Conservation (phyloP, 2,797 vertebrate species). For the Cryptoblepharus egeriae region DNA sequence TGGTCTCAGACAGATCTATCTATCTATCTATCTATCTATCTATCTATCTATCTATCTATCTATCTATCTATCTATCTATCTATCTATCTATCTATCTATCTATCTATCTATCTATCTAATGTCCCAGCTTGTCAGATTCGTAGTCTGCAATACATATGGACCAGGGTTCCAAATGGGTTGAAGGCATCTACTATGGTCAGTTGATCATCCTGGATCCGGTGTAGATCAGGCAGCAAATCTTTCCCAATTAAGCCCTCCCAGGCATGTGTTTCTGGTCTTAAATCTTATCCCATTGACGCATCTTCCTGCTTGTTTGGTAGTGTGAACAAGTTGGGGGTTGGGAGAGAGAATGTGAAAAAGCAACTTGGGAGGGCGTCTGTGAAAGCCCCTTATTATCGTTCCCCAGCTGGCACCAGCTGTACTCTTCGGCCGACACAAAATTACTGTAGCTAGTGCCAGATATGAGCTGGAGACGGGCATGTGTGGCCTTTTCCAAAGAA, state of each 20-base stretch:
- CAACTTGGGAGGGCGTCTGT: constrained; percentile 62
- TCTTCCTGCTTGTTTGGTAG: constrained; percentile 25
- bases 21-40: no score
- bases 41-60: no score
- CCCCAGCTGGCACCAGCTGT: constrained; percentile 80
- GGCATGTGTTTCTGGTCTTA: neutral
- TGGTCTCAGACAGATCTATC: no score
- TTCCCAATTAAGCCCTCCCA: rapidly evolving
- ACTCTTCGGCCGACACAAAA: constrained; percentile 64
- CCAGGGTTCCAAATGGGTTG: no score
- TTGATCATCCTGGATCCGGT: neutral
- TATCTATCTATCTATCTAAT: no score
- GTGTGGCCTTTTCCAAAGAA: constrained; percentile 68
- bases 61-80: no score
- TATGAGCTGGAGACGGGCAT: constrained; percentile 70
- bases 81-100: no score
- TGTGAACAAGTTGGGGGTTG: neutral
- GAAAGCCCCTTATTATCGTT: constrained; percentile 71
- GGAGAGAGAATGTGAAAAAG: constrained; percentile 51
- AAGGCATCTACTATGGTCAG: no score
- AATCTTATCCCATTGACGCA: constrained; percentile 38
- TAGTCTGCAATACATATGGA: no score
- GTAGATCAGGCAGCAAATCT: neutral
- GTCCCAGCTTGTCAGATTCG: no score
- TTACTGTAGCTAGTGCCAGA: constrained; percentile 67